Base-by-base conservation (phyloP, 2,888 invertebrate species). In the Brachypterus glaber region DNA sequence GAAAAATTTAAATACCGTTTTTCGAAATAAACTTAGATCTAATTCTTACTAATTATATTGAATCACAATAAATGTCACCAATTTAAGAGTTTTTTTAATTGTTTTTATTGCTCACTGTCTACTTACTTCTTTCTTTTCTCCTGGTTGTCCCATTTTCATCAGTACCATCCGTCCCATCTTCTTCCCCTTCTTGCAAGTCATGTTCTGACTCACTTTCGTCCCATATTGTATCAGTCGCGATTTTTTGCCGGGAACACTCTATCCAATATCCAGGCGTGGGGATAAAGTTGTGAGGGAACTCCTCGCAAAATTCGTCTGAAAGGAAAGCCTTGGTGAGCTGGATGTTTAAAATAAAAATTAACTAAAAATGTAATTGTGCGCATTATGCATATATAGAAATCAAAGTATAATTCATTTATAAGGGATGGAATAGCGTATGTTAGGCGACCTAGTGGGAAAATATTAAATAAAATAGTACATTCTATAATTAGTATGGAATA, bases 191-290 rank as follows among this genome's bases (percentile, higher is more conserved):
- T 57, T 71, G 64, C 12, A 66, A 60, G 15, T 86, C 87, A 46
- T 83, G 83, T 53, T 87, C 88, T 2, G 84, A 85, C 47, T 66
- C 66, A 30, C 82, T 83, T 60, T 88, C 87, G 58, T 89, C 89
- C 87, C 88, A 89, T 50, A 88, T 82, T 35, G 85, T 82, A 52
- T 83, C 83, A 7, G 82, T 65, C 37, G 81, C 73, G 53, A 87
- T 86, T 67, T 89, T 89, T 68, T 88, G 89, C 2, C 90, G 74
- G n/a, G 90, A 90, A 63, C 92, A 92, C 66, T 92, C 92, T 62
- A 92, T 84, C 92, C 92, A 92, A 69, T 92, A 92, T 38, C 91
- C 92, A 0, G 91, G 89, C 0, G 89, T 90, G 2, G 89, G 86
- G 55, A 87, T 82, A 60, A 92, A 74, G 64, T 80, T 89, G 69